A percentile compares a stretch with the other conserved stretches of the same genome.
These are phyloP conservation scores for Lasius fuliginosus DNA, from an alignment of 2,888 invertebrate species.

Conservation along the genomic window DNA sequence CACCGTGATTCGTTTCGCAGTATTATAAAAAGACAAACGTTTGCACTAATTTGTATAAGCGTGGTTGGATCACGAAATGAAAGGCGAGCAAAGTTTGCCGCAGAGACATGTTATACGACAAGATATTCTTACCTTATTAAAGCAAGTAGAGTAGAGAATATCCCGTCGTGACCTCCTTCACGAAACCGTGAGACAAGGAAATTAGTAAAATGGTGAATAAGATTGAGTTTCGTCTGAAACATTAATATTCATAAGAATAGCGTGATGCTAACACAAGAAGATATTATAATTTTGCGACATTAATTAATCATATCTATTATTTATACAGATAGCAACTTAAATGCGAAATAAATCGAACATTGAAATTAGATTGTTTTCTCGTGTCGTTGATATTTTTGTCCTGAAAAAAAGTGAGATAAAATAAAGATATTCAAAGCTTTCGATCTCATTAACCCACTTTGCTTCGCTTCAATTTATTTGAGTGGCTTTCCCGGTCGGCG, in stretches of 20 bases:
- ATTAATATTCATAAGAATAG: conserved; percentile 39
- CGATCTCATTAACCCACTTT: conserved; percentile 11
- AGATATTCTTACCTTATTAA: conserved; percentile 51
- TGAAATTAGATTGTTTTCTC: conserved; percentile 4
- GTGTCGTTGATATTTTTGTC: neutral
- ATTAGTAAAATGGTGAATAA: conserved; percentile 31
- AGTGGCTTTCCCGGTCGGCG: neutral
- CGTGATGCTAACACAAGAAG: neutral
- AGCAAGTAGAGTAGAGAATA: conserved; percentile 16
- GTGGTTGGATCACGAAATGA: conserved; percentile 11
- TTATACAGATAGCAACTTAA: neutral
- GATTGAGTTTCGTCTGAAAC: conserved; percentile 20
- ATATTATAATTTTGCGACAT: conserved; percentile 23
- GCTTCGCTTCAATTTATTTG: conserved; percentile 4
- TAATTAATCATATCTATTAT: neutral
- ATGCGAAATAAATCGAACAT: neutral
- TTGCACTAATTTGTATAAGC: conserved; percentile 34
- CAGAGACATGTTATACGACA: conserved; percentile 17
- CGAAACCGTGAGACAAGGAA: conserved; percentile 20
- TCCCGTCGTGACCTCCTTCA: neutral
- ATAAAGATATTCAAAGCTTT: neutral
- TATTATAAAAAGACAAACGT: conserved; percentile 27
- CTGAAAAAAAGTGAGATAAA: neutral
- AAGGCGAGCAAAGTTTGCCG: conserved; percentile 26
- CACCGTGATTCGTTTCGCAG: neutral